Conservation (phyloP, 2,888 invertebrate species). For the Hydroisotoma schaefferi region DNA sequence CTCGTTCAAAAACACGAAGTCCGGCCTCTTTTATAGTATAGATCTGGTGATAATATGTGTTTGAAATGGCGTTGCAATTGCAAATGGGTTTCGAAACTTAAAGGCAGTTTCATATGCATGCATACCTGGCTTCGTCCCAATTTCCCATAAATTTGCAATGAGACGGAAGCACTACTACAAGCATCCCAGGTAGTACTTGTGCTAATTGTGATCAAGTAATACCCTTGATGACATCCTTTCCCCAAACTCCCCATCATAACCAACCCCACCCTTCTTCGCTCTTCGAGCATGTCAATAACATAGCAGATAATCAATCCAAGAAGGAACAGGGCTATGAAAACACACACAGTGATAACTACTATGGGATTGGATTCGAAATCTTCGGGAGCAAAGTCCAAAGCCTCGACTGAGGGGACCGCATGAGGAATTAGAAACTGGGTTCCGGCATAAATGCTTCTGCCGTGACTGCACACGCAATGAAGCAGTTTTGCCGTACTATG, state of each 20-base stretch:
- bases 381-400: slow-evolving; percentile 25
- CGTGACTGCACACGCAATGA: slow-evolving; percentile 35
- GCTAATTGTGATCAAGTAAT: slow-evolving; percentile 37
- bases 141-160: slow-evolving; percentile 39
- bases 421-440: slow-evolving; percentile 31
- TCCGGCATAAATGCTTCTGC: slow-evolving; percentile 33
- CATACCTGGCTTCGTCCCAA: slow-evolving; percentile 30
- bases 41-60: background rate
- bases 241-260: slow-evolving; percentile 36
- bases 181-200: slow-evolving; percentile 20
- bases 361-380: slow-evolving; percentile 31
- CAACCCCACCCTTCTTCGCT: slow-evolving; percentile 23
- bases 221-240: slow-evolving; percentile 2
- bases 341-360: slow-evolving; percentile 27
- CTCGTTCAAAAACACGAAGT: slow-evolving; percentile 21
- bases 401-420: slow-evolving; percentile 12
- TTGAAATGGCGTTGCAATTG: too few species aligned
- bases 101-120: too few species aligned
- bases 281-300: slow-evolving; percentile 25
- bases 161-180: slow-evolving; percentile 43
- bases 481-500: background rate
- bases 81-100: too few species aligned
- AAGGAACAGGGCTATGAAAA: slow-evolving; percentile 26
- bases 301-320: slow-evolving; percentile 22
- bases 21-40: background rate